Evolutionary conservation across 2,888 invertebrate genomes (phyloP), one percentile per base, ranked within the genome.

Genomic region (Gastracanthus pulcherrimus): DNA sequence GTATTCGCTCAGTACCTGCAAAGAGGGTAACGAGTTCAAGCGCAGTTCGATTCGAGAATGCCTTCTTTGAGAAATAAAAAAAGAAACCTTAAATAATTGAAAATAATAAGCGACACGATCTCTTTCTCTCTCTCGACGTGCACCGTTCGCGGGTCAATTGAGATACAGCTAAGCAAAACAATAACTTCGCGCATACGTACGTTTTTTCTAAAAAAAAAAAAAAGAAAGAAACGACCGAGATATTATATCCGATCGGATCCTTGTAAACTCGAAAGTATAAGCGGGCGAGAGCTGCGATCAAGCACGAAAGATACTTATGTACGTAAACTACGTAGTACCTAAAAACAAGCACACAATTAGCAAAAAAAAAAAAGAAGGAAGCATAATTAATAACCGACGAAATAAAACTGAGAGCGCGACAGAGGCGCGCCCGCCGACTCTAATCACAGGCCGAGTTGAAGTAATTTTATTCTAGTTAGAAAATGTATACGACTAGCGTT

Each of bases 401-500:
- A n/a, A 72, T 4, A 16, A 69, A 78, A 60, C 80, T 77, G 83
- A 76, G n/a, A n/a, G 82, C 34, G 51, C 29, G 70, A 69, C 76
- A 62, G 77, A 77, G 64, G 74, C 81, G 82, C 80, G 66, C 70
- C 78, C 76, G 69, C 38, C 62, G 64, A 78, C 75, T 80, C 70
- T 71, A 16, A 41, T 19, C 66, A 67, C n/a, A n/a, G n/a, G 41
- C 26, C 76, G 82, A 82, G 60, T 60, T 66, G 60, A 76, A 88
- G 87, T 89, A 89, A 89, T 86, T 87, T 89, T 90, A 91, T 90
- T 91, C 91, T 91, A 91, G 91, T 91, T 91, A 91, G 90, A 89
- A 88, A 91, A 90, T 91, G 91, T 91, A 91, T 91, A 91, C 91
- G 91, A 91, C 86, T 91, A 91, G 89, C 87, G 87, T 87, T 88